Evolutionary conservation across 2,888 invertebrate genomes (phyloP).

Genomic region (Morpho achilles): DNA sequence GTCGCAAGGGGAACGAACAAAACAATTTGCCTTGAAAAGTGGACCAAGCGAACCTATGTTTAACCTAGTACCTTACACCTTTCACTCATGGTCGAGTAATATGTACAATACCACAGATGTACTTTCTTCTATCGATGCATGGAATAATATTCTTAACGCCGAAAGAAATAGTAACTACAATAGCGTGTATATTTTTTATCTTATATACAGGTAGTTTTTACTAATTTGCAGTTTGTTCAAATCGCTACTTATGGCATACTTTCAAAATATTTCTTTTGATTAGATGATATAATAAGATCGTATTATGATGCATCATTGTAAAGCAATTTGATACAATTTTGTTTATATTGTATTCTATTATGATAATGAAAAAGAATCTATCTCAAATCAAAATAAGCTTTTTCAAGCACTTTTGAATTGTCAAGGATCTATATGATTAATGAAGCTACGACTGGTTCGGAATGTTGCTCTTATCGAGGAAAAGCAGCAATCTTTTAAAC

Average conservation of each 20-base stretch:
- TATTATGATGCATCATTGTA: constrained; percentile 6
- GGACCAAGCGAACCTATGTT: constrained; percentile 16
- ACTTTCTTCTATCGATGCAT: neutral
- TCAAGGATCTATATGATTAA: no score
- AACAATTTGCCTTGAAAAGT: constrained; percentile 21
- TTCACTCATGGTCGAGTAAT: constrained; percentile 44
- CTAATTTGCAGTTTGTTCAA: constrained; percentile 30
- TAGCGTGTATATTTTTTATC: neutral
- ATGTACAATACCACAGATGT: constrained; percentile 1
- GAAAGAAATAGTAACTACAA: neutral
- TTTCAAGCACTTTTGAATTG: no score
- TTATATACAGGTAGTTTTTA: constrained; percentile 25
- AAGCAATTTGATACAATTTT: no score
- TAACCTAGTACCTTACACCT: constrained; percentile 32
- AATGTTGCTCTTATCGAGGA: no score
- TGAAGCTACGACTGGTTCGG: no score
- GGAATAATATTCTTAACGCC: neutral
- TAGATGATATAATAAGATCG: neutral
- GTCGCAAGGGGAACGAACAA: constrained; percentile 7
- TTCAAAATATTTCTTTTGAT: constrained; percentile 32
- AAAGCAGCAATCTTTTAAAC: no score
- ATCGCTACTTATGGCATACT: constrained; percentile 50
- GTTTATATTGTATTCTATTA: no score
- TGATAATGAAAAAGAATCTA: no score
- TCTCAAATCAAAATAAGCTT: no score